Percentiles rank a stretch among this genome's conserved stretches.
Conservation (phyloP, 1,140 invertebrate species). For the Pogonus chalceus region DNA sequence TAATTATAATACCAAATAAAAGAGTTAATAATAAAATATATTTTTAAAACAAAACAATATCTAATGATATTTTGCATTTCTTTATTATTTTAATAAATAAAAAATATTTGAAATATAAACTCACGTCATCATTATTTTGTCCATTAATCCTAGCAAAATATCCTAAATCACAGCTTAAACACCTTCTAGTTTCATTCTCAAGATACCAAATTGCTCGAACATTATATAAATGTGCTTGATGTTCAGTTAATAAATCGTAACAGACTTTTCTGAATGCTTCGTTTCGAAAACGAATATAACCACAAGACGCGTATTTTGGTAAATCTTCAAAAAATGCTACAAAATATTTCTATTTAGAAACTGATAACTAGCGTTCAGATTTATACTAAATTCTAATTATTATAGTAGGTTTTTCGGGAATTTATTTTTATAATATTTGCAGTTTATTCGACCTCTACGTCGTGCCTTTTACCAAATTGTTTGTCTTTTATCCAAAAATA, state of each 20-base stretch:
- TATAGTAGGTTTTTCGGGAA: conserved; percentile 15
- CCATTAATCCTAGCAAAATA: conserved; percentile 42
- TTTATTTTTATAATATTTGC: too few relatives aligned
- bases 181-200: conserved; percentile 43
- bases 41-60: neutral
- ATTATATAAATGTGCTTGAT: conserved; percentile 48
- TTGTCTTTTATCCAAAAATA: too few relatives aligned
- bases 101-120: neutral
- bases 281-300: conserved; percentile 46
- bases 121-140: conserved; percentile 30
- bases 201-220: conserved; percentile 44
- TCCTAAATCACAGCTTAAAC: conserved; percentile 41
- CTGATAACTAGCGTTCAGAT: neutral
- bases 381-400: neutral
- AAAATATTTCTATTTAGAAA: conserved; percentile 20
- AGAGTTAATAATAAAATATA: conserved; percentile 6
- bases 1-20: neutral
- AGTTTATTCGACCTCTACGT: too few relatives aligned
- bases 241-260: conserved; percentile 48
- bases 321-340: conserved; percentile 38
- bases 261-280: conserved; percentile 43
- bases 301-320: conserved; percentile 48
- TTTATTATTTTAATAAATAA: too few relatives aligned
- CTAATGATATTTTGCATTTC: neutral
- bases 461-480: too few relatives aligned